A percentile compares a stretch with the other conserved stretches of the same genome.
Evolutionary conservation across 2,888 invertebrate genomes (phyloP).

Genomic region (Coremacera marginata): DNA sequence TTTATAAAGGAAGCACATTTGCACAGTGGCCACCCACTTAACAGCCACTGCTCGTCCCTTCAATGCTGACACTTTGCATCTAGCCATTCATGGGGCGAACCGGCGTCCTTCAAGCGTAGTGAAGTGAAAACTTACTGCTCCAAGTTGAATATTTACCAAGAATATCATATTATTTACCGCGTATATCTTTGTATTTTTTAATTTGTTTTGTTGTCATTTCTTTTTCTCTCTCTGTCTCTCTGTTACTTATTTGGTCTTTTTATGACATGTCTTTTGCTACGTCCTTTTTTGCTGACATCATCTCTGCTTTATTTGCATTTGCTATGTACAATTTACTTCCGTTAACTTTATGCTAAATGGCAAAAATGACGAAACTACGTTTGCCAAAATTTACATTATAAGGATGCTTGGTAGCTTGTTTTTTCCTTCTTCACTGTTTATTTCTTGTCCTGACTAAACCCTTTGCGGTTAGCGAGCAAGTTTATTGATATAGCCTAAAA

Average conservation of each 20-base stretch:
- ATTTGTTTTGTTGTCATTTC: not conserved
- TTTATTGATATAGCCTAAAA: not conserved
- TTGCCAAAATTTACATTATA: conserved; percentile 10
- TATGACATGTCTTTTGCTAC: conserved; percentile 5
- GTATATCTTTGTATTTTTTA: conserved; percentile 18
- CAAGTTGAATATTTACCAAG: conserved; percentile 8
- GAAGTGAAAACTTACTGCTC: conserved; percentile 6
- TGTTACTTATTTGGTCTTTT: not conserved
- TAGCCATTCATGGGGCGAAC: no score
- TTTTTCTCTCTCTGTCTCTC: not conserved
- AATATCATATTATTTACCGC: conserved; percentile 41
- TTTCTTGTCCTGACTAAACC: not conserved
- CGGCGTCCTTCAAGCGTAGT: not conserved
- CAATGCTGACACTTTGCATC: no score
- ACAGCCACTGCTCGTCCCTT: not conserved
- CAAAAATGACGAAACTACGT: conserved; percentile 23
- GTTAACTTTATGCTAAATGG: conserved; percentile 35
- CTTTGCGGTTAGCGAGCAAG: not conserved
- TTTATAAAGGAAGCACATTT: conserved; percentile 16
- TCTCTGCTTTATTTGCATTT: conserved; percentile 61
- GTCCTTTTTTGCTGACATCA: conserved; percentile 40
- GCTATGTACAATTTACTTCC: conserved; percentile 50
- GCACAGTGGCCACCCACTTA: not conserved
- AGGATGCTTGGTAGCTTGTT: not conserved
- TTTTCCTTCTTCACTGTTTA: not conserved